Percentiles rank a stretch among this genome's conserved stretches.
These are phyloP conservation scores for Corbicula japonica DNA, from an alignment of 2,888 invertebrate species.

Conservation along the genomic window DNA sequence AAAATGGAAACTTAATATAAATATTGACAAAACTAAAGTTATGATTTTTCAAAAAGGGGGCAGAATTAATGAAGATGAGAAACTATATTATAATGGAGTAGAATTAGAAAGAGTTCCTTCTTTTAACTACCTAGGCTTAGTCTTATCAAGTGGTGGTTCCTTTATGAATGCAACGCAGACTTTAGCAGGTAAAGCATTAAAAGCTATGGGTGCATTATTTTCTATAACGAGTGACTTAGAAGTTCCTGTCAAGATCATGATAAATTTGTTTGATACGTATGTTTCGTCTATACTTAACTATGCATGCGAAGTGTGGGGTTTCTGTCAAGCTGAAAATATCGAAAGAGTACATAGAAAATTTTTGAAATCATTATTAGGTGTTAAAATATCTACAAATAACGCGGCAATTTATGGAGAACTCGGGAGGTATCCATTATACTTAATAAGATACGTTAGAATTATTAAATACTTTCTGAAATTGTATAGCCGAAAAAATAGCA, in stretches of 20 bases:
- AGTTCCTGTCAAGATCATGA: slow-evolving; percentile 20
- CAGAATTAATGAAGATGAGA: background rate
- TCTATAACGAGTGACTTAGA: slow-evolving; percentile 13
- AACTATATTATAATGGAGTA: background rate
- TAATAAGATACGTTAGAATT: slow-evolving; percentile 9
- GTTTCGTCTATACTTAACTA: slow-evolving; percentile 34
- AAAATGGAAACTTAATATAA: slow-evolving; percentile 14
- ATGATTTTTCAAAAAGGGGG: slow-evolving; percentile 20
- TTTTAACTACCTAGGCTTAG: slow-evolving; percentile 15
- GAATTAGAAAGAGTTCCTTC: slow-evolving; percentile 3
- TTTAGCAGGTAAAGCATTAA: slow-evolving; percentile 25
- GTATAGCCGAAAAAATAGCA: slow-evolving; percentile 5
- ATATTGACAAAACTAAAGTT: slow-evolving; percentile 17
- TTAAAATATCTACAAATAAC: slow-evolving; percentile 2
- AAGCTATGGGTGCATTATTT: slow-evolving; percentile 23
- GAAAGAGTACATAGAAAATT: slow-evolving; percentile 40
- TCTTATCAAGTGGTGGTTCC: background rate
- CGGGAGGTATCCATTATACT: slow-evolving; percentile 15
- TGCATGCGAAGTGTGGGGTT: slow-evolving; percentile 38
- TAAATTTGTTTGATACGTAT: slow-evolving; percentile 28
- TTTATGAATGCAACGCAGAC: slow-evolving; percentile 12
- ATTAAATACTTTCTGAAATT: slow-evolving; percentile 9
- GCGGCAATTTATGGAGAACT: slow-evolving; percentile 19
- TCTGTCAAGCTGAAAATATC: slow-evolving; percentile 19
- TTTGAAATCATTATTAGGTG: slow-evolving; percentile 19